Base-by-base conservation (phyloP, 92 coral and sea anemone genomes). In the Micromussa lordhowensis region DNA sequence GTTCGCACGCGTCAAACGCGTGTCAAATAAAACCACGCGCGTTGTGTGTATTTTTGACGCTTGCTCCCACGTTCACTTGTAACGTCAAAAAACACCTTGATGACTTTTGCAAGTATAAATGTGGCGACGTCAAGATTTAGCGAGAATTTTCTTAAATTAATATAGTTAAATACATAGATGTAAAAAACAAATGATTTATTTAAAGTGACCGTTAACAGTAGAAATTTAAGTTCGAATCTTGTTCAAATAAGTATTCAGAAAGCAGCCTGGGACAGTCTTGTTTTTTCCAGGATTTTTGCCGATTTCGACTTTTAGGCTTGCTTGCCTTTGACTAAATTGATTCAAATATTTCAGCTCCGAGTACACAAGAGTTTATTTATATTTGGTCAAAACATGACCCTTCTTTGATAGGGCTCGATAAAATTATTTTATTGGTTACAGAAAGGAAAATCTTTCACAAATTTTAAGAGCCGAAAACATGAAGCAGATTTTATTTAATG, bases 401-500 rank as follows among this genome's bases (percentile, higher is more conserved):
- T 11, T 21, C 12, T 35, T 21, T 3, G 59, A 0, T 28, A 26
- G 32, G 8, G 31, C 71, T 17, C 13, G 12, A 22, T 61, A 9
- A 12, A 28, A 9, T 11, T 3, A 66, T 66, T 26, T 2, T 26
- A 44, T 44, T 44, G 51, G 13, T 44, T 44, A 44, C 51, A 66
- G 34, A 57, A 55, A 35, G 21, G 18, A 19, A 19, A 31, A 79
- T 79, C 21, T 28, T 51, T 18, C 13, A 76, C 32, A 77, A 48
- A 28, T 51, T 49, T 1, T 28, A 15, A 30, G 19, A 49, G 81
- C 34, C 38, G 36, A 12, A 55, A 32, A 53, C 29, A 21, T 28
- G 68, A 49, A 17, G 21, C 68, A 79, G 35, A 55, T 29, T 11
- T 17, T 79, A 80, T 80, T 80, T 80, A 80, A 73, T 22, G 54